phyloP scores from a whole-genome alignment of 1,140 invertebrate genomes.

The Trichogramma pretiosum region DNA sequence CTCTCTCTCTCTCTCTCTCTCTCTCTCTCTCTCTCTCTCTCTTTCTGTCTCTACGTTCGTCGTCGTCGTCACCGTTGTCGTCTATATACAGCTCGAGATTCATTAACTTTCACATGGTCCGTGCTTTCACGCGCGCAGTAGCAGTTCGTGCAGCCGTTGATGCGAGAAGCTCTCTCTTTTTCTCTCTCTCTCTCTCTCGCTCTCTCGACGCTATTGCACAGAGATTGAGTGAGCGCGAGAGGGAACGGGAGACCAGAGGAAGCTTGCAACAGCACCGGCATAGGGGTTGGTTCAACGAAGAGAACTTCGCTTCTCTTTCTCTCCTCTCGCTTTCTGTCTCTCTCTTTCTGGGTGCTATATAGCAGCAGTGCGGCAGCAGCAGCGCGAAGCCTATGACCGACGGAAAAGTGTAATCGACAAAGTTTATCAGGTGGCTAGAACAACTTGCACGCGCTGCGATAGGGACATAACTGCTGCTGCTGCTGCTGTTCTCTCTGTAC shows the following conservation, averaged over 20 bases:
- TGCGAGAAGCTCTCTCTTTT: not conserved
- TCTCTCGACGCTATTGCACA: too few relatives aligned
- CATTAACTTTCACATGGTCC: conserved; percentile 30
- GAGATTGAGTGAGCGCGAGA: too few relatives aligned
- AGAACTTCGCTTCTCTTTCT: conserved; percentile 8
- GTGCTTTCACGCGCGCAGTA: not conserved
- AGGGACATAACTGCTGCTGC: conserved; percentile 22
- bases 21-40: too few relatives aligned
- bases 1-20: too few relatives aligned
- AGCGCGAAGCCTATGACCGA: not conserved
- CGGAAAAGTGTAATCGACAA: conserved; percentile 37
- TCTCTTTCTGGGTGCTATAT: too few relatives aligned
- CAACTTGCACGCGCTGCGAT: too few relatives aligned
- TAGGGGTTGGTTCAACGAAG: not conserved
- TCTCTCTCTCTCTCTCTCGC: too few relatives aligned
- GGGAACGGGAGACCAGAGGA: not conserved
- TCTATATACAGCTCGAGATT: conserved; percentile 24
- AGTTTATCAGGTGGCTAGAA: conserved; percentile 37
- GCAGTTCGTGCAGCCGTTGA: not conserved
- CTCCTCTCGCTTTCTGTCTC: not conserved
- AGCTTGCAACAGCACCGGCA: not conserved
- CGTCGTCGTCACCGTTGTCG: not conserved
- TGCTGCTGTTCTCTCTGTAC: too few relatives aligned
- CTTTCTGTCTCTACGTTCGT: too few relatives aligned
- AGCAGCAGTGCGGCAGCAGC: too few relatives aligned